A percentile compares a stretch with the other conserved stretches of the same genome.
phyloP scores from a whole-genome alignment of 2,797 vertebrate genomes.

The Pangasius macronema region DNA sequence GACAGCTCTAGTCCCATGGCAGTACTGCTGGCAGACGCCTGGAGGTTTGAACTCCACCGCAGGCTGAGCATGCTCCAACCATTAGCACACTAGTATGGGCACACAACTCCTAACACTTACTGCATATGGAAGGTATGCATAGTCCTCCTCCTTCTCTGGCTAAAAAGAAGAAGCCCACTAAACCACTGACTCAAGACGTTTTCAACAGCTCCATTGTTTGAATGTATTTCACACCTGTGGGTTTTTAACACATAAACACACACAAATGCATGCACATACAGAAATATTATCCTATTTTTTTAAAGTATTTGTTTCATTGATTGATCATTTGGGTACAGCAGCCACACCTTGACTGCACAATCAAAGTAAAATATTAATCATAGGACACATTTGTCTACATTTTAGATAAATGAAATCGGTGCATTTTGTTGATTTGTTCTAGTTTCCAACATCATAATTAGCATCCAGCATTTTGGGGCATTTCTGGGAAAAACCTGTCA shows the following conservation, averaged over 20 bases:
- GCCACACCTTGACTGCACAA: not conserved
- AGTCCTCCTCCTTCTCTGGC: slow-evolving; percentile 55
- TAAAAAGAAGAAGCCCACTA: slow-evolving; percentile 59
- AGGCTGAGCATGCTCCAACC: slow-evolving; percentile 68
- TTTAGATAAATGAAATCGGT: not conserved
- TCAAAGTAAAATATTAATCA: not conserved
- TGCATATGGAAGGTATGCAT: slow-evolving; percentile 78
- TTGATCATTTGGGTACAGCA: not conserved
- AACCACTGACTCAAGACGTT: slow-evolving; percentile 55
- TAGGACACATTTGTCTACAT: not conserved
- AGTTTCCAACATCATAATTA: not conserved
- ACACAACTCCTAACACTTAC: slow-evolving; percentile 70
- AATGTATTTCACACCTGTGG: slow-evolving; percentile 44
- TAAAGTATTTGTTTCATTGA: not conserved
- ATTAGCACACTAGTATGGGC: slow-evolving; percentile 69
- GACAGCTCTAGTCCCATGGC: slow-evolving; percentile 63
- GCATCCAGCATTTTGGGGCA: not conserved
- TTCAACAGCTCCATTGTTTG: slow-evolving; percentile 68
- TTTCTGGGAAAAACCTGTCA: not conserved
- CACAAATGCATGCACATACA: not conserved
- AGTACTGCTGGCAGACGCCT: slow-evolving; percentile 54
- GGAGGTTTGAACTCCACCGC: slow-evolving; percentile 55
- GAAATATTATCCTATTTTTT: not conserved
- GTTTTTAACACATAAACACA: slow-evolving; percentile 3
- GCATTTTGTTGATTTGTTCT: not conserved